Conservation (phyloP, 2,888 invertebrate species). For the Oscheius sp. region DNA sequence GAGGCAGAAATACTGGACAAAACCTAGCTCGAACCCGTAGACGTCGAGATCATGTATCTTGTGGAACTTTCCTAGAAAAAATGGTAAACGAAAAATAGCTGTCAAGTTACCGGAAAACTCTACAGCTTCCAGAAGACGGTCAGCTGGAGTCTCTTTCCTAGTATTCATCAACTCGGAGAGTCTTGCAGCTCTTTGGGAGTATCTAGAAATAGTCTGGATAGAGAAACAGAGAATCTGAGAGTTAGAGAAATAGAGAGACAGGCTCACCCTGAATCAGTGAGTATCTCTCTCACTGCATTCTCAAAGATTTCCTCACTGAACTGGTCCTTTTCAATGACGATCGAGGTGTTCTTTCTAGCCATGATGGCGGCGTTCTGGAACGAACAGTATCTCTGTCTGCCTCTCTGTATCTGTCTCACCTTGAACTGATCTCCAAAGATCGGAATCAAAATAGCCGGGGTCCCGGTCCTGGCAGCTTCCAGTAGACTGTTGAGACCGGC, state of each 20-base stretch:
- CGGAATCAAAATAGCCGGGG: conserved; percentile 18
- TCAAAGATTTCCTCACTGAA: neutral
- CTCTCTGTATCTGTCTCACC: neutral
- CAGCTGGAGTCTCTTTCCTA: conserved; percentile 10
- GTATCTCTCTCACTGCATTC: neutral
- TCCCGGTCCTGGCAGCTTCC: conserved; percentile 28
- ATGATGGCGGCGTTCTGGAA: conserved; percentile 10
- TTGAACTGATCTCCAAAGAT: conserved; percentile 34
- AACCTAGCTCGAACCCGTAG: conserved; percentile 19
- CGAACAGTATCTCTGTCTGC: too few relatives aligned
- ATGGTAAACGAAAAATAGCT: neutral
- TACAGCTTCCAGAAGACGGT: conserved; percentile 22
- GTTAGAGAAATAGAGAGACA: neutral
- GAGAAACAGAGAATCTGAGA: neutral
- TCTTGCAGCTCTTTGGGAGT: conserved; percentile 1
- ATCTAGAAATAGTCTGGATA: neutral
- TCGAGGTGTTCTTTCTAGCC: conserved; percentile 8
- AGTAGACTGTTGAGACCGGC: conserved; percentile 32
- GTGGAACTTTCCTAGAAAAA: conserved; percentile 2
- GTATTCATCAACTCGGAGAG: conserved; percentile 1
- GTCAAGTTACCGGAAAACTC: conserved; percentile 11
- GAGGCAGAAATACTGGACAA: conserved; percentile 19
- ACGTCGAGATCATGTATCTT: conserved; percentile 23
- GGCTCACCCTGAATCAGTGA: conserved; percentile 1
- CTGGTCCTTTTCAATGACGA: conserved; percentile 5